Evolutionary conservation across 2,888 invertebrate species (phyloP), one percentile per base, ranked within the genome.

Genomic region (Smittia aterrima): DNA sequence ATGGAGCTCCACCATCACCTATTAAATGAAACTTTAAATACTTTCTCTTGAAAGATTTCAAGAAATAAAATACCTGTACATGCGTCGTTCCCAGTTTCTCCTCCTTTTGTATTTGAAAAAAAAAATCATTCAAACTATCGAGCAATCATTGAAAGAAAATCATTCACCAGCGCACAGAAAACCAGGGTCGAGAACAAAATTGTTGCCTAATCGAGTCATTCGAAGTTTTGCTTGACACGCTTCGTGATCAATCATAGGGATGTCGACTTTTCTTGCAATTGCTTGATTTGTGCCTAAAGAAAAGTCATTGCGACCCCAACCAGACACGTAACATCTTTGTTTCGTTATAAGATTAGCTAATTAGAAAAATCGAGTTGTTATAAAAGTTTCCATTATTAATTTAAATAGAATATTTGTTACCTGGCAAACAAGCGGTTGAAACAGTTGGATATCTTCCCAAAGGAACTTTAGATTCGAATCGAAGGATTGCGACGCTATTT

Each of bases 251-350:
- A 91, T 84, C 40, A 94, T 85, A 0, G 89, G 88, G 0, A 94
- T 89, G 75, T 90, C 90, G 0, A 93, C 92, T 81, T 92, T 87
- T 79, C 90, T 91, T 79, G 91, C 82, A 40, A 90, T 89, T 66
- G 25, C 27, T 80, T 91, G 89, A 79, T 87, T 88, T 76, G 82
- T 84, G 0, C 85, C 86, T 1, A 4, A 24, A 85, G 83, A 72
- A 76, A 92, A 96, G 77, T 90, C 88, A 77, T 92, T 86, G 80
- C 93, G 92, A 13, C 96, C 96, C 94, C 95, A 96, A 11, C 96
- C 96, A n/a, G 91, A 20, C 18, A 18, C 18, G 18, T 18, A 58
- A 20, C 32, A 32, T 32, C 16, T 20, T 58, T 58, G 9, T 58
- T 58, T 47, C 38, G 16, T 3, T n/a, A n/a, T 32, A 32, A 32